phyloP scores from a whole-genome alignment of 2,888 invertebrate species.

The Frankliniella intonsa region DNA sequence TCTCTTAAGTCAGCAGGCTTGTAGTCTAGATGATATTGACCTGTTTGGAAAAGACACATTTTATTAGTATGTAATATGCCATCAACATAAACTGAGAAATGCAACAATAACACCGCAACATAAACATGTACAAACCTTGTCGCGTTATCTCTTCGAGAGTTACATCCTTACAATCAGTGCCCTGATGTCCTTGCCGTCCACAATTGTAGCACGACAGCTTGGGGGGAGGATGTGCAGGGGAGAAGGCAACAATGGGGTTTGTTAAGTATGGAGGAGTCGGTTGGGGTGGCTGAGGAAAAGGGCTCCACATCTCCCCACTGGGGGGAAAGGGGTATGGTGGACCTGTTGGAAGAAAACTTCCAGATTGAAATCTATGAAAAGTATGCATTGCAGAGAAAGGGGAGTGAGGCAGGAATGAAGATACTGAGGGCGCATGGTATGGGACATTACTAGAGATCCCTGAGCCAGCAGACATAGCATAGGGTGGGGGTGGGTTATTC shows the following conservation, averaged over 20 bases:
- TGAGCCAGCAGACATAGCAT: conserved; percentile 18
- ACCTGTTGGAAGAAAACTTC: conserved; percentile 31
- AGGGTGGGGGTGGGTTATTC: conserved; percentile 33
- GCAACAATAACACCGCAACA: not conserved
- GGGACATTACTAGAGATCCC: conserved; percentile 33
- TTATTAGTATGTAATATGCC: not conserved
- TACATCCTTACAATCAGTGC: conserved; percentile 82
- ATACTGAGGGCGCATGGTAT: conserved; percentile 29
- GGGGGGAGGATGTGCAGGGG: conserved; percentile 49
- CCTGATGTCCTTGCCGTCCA: conserved; percentile 76
- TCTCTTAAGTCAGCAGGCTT: conserved; percentile 43
- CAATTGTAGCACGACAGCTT: conserved; percentile 87
- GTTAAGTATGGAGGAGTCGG: conserved; percentile 29
- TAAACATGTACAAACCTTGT: conserved; percentile 40
- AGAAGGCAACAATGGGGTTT: conserved; percentile 38
- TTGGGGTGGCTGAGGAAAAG: conserved; percentile 35
- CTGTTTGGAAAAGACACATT: conserved; percentile 43
- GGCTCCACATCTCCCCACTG: conserved; percentile 38
- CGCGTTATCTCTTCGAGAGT: conserved; percentile 87
- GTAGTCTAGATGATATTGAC: conserved; percentile 49
- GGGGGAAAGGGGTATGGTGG: conserved; percentile 41
- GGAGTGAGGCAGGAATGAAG: conserved; percentile 30
- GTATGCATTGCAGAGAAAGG: conserved; percentile 32
- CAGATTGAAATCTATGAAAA: conserved; percentile 31
- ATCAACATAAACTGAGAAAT: not conserved